Percentiles rank a stretch among this genome's conserved stretches.
phyloP scores from a whole-genome alignment of 92 coral and sea anemone species.

The Parazoanthus swiftii region DNA sequence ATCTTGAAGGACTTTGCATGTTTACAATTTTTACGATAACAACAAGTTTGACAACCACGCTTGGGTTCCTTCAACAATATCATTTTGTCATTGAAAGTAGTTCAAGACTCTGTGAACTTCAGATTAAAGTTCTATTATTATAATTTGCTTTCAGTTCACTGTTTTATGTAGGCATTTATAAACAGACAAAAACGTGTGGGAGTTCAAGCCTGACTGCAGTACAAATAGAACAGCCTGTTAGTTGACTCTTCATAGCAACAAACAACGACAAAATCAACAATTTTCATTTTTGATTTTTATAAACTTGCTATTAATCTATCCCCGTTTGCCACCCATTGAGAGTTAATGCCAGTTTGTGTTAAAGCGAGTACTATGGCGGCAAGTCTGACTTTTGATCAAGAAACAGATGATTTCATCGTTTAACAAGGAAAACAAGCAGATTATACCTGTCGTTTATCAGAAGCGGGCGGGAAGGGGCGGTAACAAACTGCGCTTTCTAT shows the following conservation, averaged over 20 bases:
- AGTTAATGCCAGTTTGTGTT: not conserved
- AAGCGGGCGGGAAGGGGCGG: not conserved
- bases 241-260: no score
- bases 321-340: not conserved
- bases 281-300: not conserved
- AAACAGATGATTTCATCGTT: constrained; percentile 9
- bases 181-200: no score
- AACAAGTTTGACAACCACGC: not conserved
- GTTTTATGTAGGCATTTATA: not conserved
- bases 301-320: not conserved
- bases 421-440: not conserved
- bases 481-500: not conserved
- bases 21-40: not conserved
- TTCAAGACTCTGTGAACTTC: not conserved
- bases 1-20: not conserved
- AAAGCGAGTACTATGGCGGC: not conserved
- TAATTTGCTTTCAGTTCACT: not conserved
- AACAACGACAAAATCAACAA: no score
- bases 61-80: not conserved
- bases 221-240: no score
- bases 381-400: not conserved
- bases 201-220: no score
- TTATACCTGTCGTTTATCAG: not conserved
- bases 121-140: not conserved
- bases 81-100: not conserved